phyloP scores from a whole-genome alignment of 2,888 invertebrate genomes.

The Xylota sylvarum region DNA sequence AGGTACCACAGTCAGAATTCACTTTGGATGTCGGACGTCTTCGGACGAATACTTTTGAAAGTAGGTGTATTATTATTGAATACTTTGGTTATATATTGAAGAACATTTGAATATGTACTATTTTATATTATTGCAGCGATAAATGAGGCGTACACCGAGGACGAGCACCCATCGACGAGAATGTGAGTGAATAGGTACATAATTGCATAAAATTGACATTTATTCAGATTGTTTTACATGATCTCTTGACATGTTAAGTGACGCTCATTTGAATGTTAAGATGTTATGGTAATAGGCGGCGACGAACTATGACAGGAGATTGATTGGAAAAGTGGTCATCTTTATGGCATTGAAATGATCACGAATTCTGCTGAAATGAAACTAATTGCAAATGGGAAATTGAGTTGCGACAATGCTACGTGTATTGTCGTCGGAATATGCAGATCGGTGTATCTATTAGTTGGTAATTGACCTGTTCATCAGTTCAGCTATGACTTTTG shows the following conservation, averaged over 20 bases:
- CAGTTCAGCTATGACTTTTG: neutral
- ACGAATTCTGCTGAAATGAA: conserved; percentile 23
- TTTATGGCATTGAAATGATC: neutral
- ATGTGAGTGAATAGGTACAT: conserved; percentile 64
- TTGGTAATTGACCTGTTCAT: too few species aligned
- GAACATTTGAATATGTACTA: conserved; percentile 18
- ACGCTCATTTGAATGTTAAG: conserved; percentile 24
- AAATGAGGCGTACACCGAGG: conserved; percentile 61
- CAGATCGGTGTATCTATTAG: neutral
- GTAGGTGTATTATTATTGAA: conserved; percentile 41
- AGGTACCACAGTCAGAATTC: conserved; percentile 12
- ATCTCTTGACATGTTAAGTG: conserved; percentile 32
- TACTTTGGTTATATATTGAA: neutral
- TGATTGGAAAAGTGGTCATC: conserved; percentile 30
- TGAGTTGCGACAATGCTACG: neutral
- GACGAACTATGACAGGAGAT: conserved; percentile 22
- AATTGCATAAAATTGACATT: conserved; percentile 25
- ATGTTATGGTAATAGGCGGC: conserved; percentile 42
- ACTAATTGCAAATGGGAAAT: neutral
- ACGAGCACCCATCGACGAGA: conserved; percentile 52
- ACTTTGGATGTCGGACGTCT: conserved; percentile 34
- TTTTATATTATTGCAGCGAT: conserved; percentile 52
- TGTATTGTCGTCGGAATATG: neutral
- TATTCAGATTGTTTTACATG: conserved; percentile 39
- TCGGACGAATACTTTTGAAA: conserved; percentile 51